phyloP scores from a whole-genome alignment of 2,888 invertebrate genomes.

The Diogma glabrata region DNA sequence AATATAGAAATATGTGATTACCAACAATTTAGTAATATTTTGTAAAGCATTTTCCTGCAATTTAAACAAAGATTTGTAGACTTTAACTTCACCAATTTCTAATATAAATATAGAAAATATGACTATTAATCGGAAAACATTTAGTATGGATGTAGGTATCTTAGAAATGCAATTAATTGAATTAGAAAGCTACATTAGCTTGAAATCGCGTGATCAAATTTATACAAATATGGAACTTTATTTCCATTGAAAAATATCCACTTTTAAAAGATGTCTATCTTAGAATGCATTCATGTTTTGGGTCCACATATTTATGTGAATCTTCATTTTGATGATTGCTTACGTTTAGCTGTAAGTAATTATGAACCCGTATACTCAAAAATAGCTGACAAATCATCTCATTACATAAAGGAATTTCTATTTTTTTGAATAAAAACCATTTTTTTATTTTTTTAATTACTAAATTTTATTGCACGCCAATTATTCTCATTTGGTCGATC shows the following conservation, averaged over 20 bases:
- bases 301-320: too few species aligned
- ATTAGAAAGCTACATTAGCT: neutral
- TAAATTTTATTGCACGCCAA: too few species aligned
- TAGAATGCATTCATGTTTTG: too few species aligned
- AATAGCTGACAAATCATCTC: too few species aligned
- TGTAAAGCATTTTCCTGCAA: constrained; percentile 1
- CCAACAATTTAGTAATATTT: neutral
- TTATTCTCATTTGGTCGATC: too few species aligned
- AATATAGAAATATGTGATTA: neutral
- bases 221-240: constrained; percentile 1
- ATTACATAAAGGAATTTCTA: too few species aligned
- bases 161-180: constrained; percentile 3
- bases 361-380: too few species aligned
- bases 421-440: too few species aligned
- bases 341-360: too few species aligned
- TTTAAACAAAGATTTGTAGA: neutral
- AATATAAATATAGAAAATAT: constrained; percentile 1
- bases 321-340: too few species aligned
- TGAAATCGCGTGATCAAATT: neutral
- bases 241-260: neutral
- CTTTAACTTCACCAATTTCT: constrained; percentile 1
- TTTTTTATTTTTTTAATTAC: too few species aligned
- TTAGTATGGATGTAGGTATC: neutral
- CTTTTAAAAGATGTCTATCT: neutral
- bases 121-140: neutral